Base-by-base conservation (phyloP, 2,113 vertebrate species). In the Misgurnus mizolepis region DNA sequence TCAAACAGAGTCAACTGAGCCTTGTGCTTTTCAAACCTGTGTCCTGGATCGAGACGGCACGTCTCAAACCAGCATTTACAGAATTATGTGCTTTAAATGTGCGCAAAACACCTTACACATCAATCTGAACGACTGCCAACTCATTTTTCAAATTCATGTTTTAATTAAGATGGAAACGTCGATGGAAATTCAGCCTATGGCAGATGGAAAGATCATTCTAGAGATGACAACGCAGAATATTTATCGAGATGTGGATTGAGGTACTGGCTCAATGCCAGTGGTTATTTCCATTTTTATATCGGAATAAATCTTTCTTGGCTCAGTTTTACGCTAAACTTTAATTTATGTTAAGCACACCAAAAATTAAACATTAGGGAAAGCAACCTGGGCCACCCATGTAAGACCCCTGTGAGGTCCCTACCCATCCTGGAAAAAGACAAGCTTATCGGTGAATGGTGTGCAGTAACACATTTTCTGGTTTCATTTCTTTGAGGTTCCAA, bases 11-110 rank as follows among this genome's bases (percentile, higher is more conserved):
- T 78, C 79, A 73, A 11, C 41, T 62, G 17, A 55, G 72, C 77
- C 68, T 85, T 85, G 84, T 85, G 84, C 84, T 85, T 85, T 79
- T 85, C 76, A 76, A 85, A 82, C 84, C 80, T 82, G 84, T 82
- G 80, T 75, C 74, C 72, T 77, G 77, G 80, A 82, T 80, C 67
- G 80, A 85, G 80, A 80, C 61, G n/a, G 8, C 68, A 60, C 41
- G 62, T 82, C 77, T 67, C 76, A 80, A 53, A 80, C 80, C 80
- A 34, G 80, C 72, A 80, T 82, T 85, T 68, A 82, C 56, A 72
- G 50, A 76, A 70, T 18, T 10, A 76, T 82, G 56, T 81, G 61
- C 80, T 84, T 74, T 71, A 82, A 79, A 73, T 66, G 49, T 76
- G 56, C 61, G 41, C 56, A 40, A 39, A 67, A 73, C 41, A 81